These are phyloP conservation scores for Hypselothyrea guttata DNA, from an alignment of 2,888 invertebrate genomes.

Conservation along the genomic window DNA sequence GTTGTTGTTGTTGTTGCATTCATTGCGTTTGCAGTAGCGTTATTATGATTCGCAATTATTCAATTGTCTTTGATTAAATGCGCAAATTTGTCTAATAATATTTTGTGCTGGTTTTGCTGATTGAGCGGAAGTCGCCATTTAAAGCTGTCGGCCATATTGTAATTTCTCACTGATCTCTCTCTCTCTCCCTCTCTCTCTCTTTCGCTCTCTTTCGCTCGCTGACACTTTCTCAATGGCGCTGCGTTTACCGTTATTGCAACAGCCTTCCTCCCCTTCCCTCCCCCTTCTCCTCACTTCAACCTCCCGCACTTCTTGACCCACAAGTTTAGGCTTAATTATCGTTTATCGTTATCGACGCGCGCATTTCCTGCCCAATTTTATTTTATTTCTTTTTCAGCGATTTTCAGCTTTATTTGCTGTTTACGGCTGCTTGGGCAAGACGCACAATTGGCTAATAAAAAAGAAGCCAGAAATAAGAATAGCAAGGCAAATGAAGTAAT, in stretches of 20 bases:
- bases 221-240: slow-evolving; percentile 59
- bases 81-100: slow-evolving; percentile 76
- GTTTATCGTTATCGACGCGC: slow-evolving; percentile 54
- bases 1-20: background rate
- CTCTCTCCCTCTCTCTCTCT: background rate
- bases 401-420: slow-evolving; percentile 53
- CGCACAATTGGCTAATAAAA: slow-evolving; percentile 54
- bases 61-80: slow-evolving; percentile 78
- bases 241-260: slow-evolving; percentile 54
- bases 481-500: slow-evolving; percentile 66
- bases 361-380: slow-evolving; percentile 65
- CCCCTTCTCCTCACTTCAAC: slow-evolving; percentile 3
- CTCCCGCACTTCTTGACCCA: slow-evolving; percentile 66
- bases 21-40: slow-evolving; percentile 28
- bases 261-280: slow-evolving; percentile 4
- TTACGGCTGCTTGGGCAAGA: slow-evolving; percentile 59
- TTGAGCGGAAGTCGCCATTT: slow-evolving; percentile 58
- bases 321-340: slow-evolving; percentile 53
- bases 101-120: slow-evolving; percentile 21
- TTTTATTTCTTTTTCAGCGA: slow-evolving; percentile 34
- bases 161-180: slow-evolving; percentile 63
- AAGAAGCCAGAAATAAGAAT: slow-evolving; percentile 27
- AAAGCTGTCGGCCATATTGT: slow-evolving; percentile 48
- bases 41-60: slow-evolving; percentile 65
- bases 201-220: background rate